Evolutionary conservation across 1,140 invertebrate genomes (phyloP), one percentile per base, ranked within the genome.

Genomic region (Antheraea pernyi): DNA sequence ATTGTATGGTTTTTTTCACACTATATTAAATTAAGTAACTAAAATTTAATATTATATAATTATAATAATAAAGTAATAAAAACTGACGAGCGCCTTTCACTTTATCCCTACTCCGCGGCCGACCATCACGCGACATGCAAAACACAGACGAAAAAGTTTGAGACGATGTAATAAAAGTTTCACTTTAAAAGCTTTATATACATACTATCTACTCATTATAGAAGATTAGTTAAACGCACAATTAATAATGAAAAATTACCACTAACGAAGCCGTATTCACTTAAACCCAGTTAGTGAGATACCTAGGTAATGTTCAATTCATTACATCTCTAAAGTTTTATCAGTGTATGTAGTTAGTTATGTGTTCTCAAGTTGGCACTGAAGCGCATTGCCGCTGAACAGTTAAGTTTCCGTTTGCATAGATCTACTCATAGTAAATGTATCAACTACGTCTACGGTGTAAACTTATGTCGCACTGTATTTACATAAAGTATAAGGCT

Each of bases 331-430:
- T 13, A 36, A 65, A 65, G 30, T 65, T 65, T 46, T 65, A 39
- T 46, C 63, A 61, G 19, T 61, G 65, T 9, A 37, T 64, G 19
- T 68, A 68, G 61, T 36, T 74, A 66, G 39, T 53, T 53, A 69
- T 59, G 46, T 68, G 69, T 72, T 67, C 70, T 76, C 67, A 73
- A 71, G 69, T 59, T 61, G 62, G 37, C 19, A 36, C 53, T 46
- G 68, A 53, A 67, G 69, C 67, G 68, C 37, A 69, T 60, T 65
- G 46, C 60, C 58, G 53, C 67, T 18, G 67, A 73, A 69, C 65
- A 73, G 69, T 70, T 73, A 70, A 76, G 71, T 76, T 77, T 77
- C 75, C 69, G 72, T 73, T 70, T 74, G 69, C 65, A 70, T 65
- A 53, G 5, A 53, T 16, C 11, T 53, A 53, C 5, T 13, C 13